Base-by-base conservation (phyloP, 2,797 vertebrate species). In the Girardinus metallicus region DNA sequence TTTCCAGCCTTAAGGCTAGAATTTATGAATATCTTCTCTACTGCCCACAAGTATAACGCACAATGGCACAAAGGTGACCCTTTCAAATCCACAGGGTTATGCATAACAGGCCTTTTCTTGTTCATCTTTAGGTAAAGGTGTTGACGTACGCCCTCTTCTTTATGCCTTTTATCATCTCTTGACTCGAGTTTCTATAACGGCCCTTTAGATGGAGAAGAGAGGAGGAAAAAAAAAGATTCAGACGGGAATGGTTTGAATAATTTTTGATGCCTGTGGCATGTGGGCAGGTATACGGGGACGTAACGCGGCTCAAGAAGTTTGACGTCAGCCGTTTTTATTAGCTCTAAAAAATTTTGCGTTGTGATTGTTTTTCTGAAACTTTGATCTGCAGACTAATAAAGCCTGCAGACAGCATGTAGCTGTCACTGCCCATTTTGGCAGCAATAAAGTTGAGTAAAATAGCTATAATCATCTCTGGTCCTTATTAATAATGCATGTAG, bases 391-490 rank as follows among this genome's bases (percentile, higher is more conserved):
- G 23, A 41, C 78, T 76, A 83, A 81, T 78, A 64, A 87, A 76
- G 77, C 57, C 23, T 10, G 41, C 31, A 26, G 71, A 77, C 76
- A 64, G 46, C 46, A 0, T 75, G 57, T 44, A 75, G 74, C 23
- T 57, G 53, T 41, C 81, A 70, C n/a, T 26, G 60, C 43, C 74
- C 60, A 9, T 66, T 15, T 84, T 79, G 66, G 72, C 60, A 75
- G 81, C 34, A 11, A 6, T 29, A n/a, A 29, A 46, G 74, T 18
- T 60, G 53, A 75, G 46, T 55, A 76, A 55, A 78, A 80, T 66
- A 74, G 78, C 60, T 80, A 77, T 75, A 83, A 81, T 74, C 75
- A 81, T 70, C 77, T 12, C 57, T 78, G 74, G 36, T 76, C 8
- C 60, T 60, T 66, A 26, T 18, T 66, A 73, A 87, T 80, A 82